Evolutionary conservation across 2,888 invertebrate species (phyloP).

Genomic region (Serrognathus titanus): DNA sequence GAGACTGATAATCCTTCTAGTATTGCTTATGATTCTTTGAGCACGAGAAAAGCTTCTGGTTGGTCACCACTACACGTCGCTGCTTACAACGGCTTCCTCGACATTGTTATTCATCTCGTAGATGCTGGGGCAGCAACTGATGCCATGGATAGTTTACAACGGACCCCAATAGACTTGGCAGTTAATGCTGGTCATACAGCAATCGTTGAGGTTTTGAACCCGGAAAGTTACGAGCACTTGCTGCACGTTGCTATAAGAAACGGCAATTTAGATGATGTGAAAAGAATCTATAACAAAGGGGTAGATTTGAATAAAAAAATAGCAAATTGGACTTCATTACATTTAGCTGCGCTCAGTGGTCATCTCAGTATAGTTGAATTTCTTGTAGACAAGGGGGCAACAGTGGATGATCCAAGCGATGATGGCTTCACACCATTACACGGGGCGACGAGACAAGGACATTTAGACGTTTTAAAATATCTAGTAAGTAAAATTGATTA

Average conservation of each 20-base stretch:
- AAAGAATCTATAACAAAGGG: background rate
- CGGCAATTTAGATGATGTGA: too few relatives aligned
- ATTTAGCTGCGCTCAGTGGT: background rate
- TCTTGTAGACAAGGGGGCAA: background rate
- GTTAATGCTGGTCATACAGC: background rate
- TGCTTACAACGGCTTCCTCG: background rate
- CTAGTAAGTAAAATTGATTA: background rate
- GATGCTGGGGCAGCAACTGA: background rate
- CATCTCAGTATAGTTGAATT: background rate
- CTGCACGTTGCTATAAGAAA: too few relatives aligned
- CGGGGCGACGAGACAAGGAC: background rate
- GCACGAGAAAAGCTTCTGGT: background rate
- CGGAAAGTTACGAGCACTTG: too few relatives aligned
- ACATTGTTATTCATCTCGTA: background rate
- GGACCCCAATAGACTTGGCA: background rate
- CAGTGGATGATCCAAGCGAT: background rate
- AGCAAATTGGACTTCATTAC: background rate
- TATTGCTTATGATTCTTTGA: background rate
- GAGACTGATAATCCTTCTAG: background rate
- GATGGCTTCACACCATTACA: background rate
- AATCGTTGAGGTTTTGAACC: background rate
- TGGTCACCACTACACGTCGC: background rate
- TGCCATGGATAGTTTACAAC: background rate
- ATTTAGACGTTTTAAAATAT: background rate
- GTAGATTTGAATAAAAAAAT: background rate